Evolutionary conservation across 2,113 vertebrate species (phyloP), one percentile per base, ranked within the genome.

Genomic region (Suricata suricatta): DNA sequence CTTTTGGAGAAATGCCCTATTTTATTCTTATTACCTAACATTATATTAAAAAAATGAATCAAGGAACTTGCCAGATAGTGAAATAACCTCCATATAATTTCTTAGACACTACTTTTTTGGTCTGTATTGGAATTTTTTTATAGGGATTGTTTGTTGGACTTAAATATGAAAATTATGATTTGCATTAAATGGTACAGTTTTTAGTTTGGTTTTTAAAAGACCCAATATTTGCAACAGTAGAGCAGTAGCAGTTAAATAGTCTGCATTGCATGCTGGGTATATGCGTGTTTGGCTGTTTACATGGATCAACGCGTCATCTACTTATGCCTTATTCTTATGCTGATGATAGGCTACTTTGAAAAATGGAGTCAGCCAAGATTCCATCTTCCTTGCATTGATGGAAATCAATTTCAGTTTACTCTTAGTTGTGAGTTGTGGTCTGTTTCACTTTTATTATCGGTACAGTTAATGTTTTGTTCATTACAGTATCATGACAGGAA

Each of bases 401-500:
- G 88, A 85, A 83, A 66, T 83, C 79, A 72, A 3, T 90, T 98
- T 98, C 86, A 68, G 25, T 96, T 98, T 98, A 97, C 79, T 98
- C 69, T 50, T 79, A 77, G 68, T 63, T 98, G 52, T 94, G 64
- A 77, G 68, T 63, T 98, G 52, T 94, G 64, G 81, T 25, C 41
- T 91, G n/a, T 96, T 98, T 93, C 82, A 44, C 76, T 96, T 97
- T 76, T 97, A 84, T 85, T 85, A 85, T 95, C 97, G 88, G 25
- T 93, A 35, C n/a, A 77, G 57, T 92, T 90, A 19, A 23, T 97
- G 71, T 76, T 97, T 96, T 98, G 84, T 96, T 97, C 74, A 88
- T 96, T 98, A 92, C 47, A 95, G 5, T 60, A 66, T 91, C 80
- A 63, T 96, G 84, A 77, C 57, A 96, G 76, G 96, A 97, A 97